A percentile compares a stretch with the other conserved stretches of the same genome.
Conservation (phyloP, 2,113 vertebrate species). For the Eulemur macaco region DNA sequence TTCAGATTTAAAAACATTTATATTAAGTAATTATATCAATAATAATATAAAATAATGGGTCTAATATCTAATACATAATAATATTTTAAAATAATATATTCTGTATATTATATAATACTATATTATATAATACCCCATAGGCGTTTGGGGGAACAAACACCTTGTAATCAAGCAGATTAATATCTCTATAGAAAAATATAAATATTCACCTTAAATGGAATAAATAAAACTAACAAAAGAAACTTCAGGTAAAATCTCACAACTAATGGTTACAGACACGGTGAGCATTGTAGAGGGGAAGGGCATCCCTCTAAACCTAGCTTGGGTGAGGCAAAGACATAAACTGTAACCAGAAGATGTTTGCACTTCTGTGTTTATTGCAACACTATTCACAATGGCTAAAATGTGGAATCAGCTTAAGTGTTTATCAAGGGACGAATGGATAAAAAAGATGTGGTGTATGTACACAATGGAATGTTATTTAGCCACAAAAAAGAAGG, state of each 20-base stretch:
- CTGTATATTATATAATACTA: neutral
- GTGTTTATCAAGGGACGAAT: too few relatives aligned
- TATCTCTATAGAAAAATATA: neutral
- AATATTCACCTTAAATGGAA: neutral
- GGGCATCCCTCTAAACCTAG: too few relatives aligned
- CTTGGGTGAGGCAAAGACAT: too few relatives aligned
- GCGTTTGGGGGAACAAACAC: neutral
- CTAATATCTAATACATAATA: neutral
- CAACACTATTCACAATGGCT: too few relatives aligned
- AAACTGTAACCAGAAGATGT: too few relatives aligned
- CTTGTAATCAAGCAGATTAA: neutral
- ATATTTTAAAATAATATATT: neutral
- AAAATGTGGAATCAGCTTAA: too few relatives aligned
- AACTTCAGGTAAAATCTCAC: neutral
- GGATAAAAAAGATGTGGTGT: too few relatives aligned
- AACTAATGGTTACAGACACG: too few relatives aligned
- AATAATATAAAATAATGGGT: neutral
- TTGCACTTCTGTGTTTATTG: too few relatives aligned
- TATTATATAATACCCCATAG: neutral
- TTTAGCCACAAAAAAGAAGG: too few relatives aligned
- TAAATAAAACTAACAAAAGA: neutral
- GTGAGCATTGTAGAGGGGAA: too few relatives aligned
- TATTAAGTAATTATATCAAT: neutral
- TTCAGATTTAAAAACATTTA: neutral
- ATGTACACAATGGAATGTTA: too few relatives aligned